Conservation (phyloP, 2,888 invertebrate species). For the Helleia helle region DNA sequence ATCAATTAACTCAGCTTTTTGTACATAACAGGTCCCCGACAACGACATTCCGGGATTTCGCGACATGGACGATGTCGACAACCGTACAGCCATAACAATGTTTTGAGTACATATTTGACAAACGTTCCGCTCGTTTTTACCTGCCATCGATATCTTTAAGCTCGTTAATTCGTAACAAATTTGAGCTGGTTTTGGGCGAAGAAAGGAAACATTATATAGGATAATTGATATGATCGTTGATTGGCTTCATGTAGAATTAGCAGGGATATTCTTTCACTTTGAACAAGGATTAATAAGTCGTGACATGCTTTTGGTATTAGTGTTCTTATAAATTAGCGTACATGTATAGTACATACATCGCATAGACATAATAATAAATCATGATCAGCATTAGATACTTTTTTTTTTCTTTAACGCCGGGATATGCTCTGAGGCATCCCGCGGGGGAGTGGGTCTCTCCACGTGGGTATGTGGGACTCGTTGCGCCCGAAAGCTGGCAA, state of each 20-base stretch:
- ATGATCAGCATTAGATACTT: too few relatives aligned
- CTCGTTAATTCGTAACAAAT: slow-evolving; percentile 18
- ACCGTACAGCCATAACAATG: slow-evolving; percentile 26
- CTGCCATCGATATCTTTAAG: slow-evolving; percentile 17
- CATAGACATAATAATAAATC: too few relatives aligned
- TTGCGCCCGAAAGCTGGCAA: too few relatives aligned
- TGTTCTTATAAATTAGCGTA: not conserved
- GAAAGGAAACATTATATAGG: slow-evolving; percentile 12
- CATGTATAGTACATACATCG: too few relatives aligned
- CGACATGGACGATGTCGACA: slow-evolving; percentile 24
- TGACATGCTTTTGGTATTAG: slow-evolving; percentile 6
- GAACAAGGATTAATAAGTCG: slow-evolving; percentile 5
- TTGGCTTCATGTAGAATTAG: slow-evolving; percentile 9
- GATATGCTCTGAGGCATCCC: too few relatives aligned
- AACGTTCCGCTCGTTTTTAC: slow-evolving; percentile 20
- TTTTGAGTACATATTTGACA: slow-evolving; percentile 26
- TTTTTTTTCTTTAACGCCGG: too few relatives aligned
- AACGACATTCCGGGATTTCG: slow-evolving; percentile 44
- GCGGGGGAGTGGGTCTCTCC: too few relatives aligned
- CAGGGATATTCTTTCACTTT: slow-evolving; percentile 8
- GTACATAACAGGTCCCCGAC: slow-evolving; percentile 39
- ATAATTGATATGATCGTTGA: slow-evolving; percentile 10
- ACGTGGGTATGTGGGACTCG: too few relatives aligned
- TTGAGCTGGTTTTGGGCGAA: slow-evolving; percentile 13
- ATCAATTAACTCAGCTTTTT: slow-evolving; percentile 59